Evolutionary conservation across 2,797 vertebrate genomes (phyloP), one percentile per base, ranked within the genome.

Genomic region (Babyrousa celebensis): DNA sequence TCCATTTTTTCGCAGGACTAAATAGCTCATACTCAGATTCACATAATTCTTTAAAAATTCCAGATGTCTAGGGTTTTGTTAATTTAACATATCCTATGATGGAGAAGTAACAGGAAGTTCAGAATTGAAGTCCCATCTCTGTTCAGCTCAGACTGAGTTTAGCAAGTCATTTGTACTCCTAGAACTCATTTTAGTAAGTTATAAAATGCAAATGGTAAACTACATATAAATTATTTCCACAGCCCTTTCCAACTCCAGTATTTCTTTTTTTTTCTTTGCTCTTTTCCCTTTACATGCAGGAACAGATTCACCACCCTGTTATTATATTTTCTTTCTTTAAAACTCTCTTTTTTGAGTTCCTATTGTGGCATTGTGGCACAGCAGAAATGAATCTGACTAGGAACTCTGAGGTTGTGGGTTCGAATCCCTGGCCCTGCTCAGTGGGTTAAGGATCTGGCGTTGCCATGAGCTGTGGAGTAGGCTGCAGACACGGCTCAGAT

Each of bases 21-120:
- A 79, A 74, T 60, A 83, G 71, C 36, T 87, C 89, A 67, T 5
- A 65, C 15, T 36, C 52, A 32, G 16, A 70, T 70, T 85, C 72
- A 84, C 23, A 23, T 68, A 88, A 63, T 92, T 86, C 40, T 88
- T 93, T 32, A 43, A 85, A 95, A 89, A 40, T 62, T 85, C 32
- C 40, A 52, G 52, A 63, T 86, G 40, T 29, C 43, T 84, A 65
- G 16, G 56, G 27, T 78, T 74, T 74, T 63, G 14, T 63, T 91
- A 85, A 78, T 72, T 91, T 79, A 72, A 84, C n/a, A n/a, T 43
- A 1, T 72, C 12, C 12, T 96, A 12, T 68, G 60, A 80, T 9
- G 89, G 27, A 32, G n/a, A 92, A 77, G 18, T 36, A 89, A 85
- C 43, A 23, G 67, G 43, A 96, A 48, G 72, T 94, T 94, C 36